phyloP scores from a whole-genome alignment of 2,888 invertebrate species.

The Eristalis tenax region DNA sequence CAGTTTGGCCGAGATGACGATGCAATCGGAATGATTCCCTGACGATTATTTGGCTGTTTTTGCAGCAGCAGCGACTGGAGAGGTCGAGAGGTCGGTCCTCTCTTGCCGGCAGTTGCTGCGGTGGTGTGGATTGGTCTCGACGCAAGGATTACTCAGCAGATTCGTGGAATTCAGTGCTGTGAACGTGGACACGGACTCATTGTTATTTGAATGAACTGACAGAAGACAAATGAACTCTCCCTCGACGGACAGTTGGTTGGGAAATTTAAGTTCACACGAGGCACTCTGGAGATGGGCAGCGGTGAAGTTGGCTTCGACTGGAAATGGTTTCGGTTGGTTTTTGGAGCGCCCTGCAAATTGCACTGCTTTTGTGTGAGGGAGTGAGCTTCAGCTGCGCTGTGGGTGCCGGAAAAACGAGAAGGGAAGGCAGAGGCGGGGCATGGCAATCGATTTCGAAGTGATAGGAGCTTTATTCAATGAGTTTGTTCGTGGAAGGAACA shows the following conservation, averaged over 20 bases:
- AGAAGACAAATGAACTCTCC: neutral
- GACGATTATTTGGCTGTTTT: neutral
- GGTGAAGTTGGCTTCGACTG: too few species aligned
- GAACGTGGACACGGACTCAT: neutral
- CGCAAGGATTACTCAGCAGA: neutral
- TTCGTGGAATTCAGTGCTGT: neutral
- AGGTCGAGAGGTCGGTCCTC: neutral
- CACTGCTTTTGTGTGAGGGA: too few species aligned
- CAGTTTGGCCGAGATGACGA: constrained; percentile 58
- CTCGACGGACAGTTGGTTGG: neutral
- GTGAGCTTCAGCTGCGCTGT: too few species aligned
- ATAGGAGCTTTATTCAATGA: too few species aligned
- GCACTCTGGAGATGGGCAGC: neutral
- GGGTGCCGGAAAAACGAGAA: too few species aligned
- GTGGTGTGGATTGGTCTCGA: neutral
- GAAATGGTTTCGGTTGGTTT: neutral
- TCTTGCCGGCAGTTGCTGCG: neutral
- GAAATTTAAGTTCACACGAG: neutral
- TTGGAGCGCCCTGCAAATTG: too few species aligned
- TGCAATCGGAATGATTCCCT: constrained; percentile 53
- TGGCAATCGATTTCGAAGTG: too few species aligned
- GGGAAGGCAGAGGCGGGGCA: too few species aligned
- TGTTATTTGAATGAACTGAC: neutral
- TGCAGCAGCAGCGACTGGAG: neutral
- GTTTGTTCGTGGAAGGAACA: too few species aligned